Conservation (phyloP, 2,113 vertebrate species). For the Gasterosteus nipponicus region DNA sequence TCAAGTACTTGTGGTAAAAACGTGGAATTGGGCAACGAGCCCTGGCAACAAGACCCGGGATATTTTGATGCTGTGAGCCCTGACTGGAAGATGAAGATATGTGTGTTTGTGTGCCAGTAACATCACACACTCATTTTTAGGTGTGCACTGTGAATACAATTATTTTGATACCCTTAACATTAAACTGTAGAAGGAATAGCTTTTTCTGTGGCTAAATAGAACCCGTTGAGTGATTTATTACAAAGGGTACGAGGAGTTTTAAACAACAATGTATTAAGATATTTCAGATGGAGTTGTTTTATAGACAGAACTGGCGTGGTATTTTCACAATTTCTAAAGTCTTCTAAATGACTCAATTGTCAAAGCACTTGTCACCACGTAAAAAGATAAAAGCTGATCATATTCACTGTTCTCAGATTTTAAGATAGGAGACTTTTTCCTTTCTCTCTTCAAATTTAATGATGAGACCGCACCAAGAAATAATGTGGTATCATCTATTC, state of each 20-base stretch:
- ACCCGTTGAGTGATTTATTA: not conserved
- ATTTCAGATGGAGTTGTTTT: constrained; percentile 51
- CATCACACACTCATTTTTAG: not conserved
- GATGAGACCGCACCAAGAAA: constrained; percentile 32
- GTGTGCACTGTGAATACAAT: not conserved
- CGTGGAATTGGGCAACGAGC: not conserved
- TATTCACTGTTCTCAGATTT: constrained; percentile 33
- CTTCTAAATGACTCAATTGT: constrained; percentile 49
- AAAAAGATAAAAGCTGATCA: constrained; percentile 48
- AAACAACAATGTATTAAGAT: constrained; percentile 49
- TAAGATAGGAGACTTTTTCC: constrained; percentile 8
- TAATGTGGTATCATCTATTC: constrained; percentile 10
- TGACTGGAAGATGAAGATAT: not conserved
- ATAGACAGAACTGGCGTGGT: constrained; percentile 52
- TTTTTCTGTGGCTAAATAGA: not conserved
- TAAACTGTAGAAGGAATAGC: not conserved
- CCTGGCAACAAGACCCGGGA: not conserved
- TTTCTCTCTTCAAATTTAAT: constrained; percentile 16
- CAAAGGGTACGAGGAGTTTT: constrained; percentile 9
- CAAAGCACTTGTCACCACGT: constrained; percentile 49
- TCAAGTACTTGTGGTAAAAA: constrained; percentile 1
- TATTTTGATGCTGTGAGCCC: not conserved
- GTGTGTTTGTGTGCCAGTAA: not conserved
- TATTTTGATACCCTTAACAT: not conserved
- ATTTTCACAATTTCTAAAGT: constrained; percentile 50